phyloP scores from a whole-genome alignment of 2,113 vertebrate species.

The Cyprinodon brontotheroides region DNA sequence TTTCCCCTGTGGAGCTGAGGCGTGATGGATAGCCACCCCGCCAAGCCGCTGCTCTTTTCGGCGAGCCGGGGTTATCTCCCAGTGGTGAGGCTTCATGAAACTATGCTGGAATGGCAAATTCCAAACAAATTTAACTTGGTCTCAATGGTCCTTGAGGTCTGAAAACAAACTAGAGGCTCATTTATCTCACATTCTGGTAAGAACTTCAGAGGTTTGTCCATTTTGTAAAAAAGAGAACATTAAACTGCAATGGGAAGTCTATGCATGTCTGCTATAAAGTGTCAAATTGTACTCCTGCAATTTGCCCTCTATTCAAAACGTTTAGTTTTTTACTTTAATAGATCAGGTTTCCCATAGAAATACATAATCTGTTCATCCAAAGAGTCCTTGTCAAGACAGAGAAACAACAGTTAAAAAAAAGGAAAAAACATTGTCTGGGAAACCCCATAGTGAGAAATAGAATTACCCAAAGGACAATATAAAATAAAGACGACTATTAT shows the following conservation, averaged over 20 bases:
- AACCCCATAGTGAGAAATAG: too few relatives aligned
- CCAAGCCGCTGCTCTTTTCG: slow-evolving; percentile 60
- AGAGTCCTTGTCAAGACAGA: neutral
- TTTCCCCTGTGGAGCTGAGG: slow-evolving; percentile 61
- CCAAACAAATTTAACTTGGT: slow-evolving; percentile 49
- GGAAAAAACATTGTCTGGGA: too few relatives aligned
- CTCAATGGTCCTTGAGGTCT: slow-evolving; percentile 8
- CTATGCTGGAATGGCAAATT: slow-evolving; percentile 51
- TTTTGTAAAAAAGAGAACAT: neutral
- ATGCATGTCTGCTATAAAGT: neutral
- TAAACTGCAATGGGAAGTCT: neutral
- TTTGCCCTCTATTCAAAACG: neutral
- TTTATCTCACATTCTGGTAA: neutral
- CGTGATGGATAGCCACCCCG: slow-evolving; percentile 74
- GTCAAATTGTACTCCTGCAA: neutral
- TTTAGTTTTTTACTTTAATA: neutral
- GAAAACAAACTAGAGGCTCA: neutral
- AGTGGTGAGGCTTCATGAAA: slow-evolving; percentile 44
- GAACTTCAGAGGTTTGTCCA: neutral
- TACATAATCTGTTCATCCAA: neutral
- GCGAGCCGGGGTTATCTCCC: slow-evolving; percentile 44
- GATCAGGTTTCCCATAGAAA: neutral
- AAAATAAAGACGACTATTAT: too few relatives aligned
- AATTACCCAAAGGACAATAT: too few relatives aligned
- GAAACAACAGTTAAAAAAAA: too few relatives aligned